A percentile compares a stretch with the other conserved stretches of the same genome.
Evolutionary conservation across 1,140 invertebrate genomes (phyloP).

Genomic region (Drosophila teissieri): DNA sequence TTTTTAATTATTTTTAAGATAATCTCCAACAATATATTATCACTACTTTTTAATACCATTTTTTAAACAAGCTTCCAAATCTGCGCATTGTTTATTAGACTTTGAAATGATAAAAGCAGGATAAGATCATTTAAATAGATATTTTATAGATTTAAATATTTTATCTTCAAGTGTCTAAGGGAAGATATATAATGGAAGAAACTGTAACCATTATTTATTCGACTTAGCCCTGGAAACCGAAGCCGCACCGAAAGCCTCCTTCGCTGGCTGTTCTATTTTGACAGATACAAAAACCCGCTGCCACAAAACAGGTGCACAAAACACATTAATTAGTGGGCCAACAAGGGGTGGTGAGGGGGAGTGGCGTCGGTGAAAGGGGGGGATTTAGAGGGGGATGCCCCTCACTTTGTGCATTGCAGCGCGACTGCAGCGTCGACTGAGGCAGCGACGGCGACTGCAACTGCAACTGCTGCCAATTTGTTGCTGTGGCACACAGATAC

Average conservation of each 20-base stretch:
- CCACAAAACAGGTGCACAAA: constrained; percentile 46
- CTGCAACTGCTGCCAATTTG: constrained; percentile 65
- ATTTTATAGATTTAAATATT: too few species aligned
- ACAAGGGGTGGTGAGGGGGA: neutral
- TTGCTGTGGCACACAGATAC: constrained; percentile 48
- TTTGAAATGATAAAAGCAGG: too few species aligned
- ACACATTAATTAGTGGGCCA: constrained; percentile 30
- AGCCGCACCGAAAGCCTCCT: constrained; percentile 14
- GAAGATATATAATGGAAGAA: too few species aligned
- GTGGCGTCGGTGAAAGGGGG: neutral
- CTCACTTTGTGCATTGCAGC: constrained; percentile 68
- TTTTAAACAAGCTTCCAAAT: too few species aligned
- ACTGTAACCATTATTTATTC: too few species aligned
- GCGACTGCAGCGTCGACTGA: constrained; percentile 26
- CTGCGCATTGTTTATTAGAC: too few species aligned
- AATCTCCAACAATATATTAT: too few species aligned
- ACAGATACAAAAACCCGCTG: constrained; percentile 32
- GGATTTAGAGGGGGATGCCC: constrained; percentile 7
- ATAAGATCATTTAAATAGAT: too few species aligned
- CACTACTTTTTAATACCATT: too few species aligned
- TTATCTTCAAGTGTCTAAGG: too few species aligned
- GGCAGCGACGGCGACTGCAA: neutral
- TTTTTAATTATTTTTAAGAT: too few species aligned
- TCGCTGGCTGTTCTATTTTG: constrained; percentile 33
- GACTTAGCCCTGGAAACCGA: neutral